These are phyloP conservation scores for Saguinus midas DNA, from an alignment of 2,113 vertebrate species.

Conservation along the genomic window DNA sequence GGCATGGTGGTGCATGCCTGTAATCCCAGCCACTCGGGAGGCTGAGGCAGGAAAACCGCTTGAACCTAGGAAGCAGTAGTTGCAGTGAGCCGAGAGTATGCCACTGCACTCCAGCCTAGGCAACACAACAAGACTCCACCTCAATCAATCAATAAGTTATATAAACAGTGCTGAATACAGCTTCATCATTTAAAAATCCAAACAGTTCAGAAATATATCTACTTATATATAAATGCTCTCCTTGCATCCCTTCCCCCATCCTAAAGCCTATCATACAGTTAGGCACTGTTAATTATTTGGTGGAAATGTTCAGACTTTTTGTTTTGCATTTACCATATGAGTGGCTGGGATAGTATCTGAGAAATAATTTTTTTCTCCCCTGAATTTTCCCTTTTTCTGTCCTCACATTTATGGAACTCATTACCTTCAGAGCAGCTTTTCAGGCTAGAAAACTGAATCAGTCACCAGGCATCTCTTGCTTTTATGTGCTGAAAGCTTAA, in stretches of 20 bases:
- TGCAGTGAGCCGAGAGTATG: no score
- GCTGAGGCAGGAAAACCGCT: no score
- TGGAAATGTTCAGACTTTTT: conserved; percentile 1
- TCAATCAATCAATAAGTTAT: not conserved
- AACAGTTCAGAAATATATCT: not conserved
- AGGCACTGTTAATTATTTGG: conserved; percentile 33
- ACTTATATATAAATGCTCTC: not conserved
- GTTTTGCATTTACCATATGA: not conserved
- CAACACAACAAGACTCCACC: no score
- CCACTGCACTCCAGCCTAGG: no score
- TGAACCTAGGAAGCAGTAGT: no score
- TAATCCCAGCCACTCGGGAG: no score
- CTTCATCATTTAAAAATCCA: not conserved
- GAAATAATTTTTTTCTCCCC: not conserved
- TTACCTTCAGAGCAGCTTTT: not conserved
- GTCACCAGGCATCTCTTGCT: not conserved
- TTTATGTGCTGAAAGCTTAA: not conserved
- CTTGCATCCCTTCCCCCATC: not conserved
- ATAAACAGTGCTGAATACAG: not conserved
- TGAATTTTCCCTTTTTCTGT: not conserved
- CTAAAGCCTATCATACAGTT: not conserved
- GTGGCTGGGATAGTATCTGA: not conserved
- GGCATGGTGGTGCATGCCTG: no score
- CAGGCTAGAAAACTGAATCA: conserved; percentile 8
- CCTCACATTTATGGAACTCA: not conserved